Evolutionary conservation across 2,113 vertebrate species (phyloP).

Genomic region (Myotis brandtii): DNA sequence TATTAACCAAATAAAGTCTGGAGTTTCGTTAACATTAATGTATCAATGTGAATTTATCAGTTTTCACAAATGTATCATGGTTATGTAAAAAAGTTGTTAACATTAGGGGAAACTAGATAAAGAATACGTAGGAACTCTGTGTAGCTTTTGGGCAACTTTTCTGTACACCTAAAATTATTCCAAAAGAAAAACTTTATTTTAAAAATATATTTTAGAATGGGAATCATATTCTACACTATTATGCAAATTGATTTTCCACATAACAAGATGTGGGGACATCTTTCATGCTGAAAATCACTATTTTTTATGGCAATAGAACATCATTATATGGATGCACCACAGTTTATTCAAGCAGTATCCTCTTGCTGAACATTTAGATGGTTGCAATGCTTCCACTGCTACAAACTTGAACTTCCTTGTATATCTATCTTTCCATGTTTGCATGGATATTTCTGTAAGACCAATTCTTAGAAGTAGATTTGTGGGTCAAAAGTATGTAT

Average conservation of each 20-base stretch:
- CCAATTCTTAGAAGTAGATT: neutral
- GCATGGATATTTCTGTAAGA: neutral
- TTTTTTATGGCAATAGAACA: neutral
- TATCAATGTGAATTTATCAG: neutral
- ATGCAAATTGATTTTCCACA: neutral
- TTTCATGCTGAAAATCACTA: neutral
- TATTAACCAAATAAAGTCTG: neutral
- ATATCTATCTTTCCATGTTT: neutral
- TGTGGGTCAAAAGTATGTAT: neutral
- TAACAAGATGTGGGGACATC: neutral
- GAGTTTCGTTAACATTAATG: neutral
- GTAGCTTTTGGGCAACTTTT: neutral
- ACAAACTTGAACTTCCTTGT: neutral
- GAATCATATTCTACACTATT: neutral
- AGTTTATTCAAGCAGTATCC: neutral
- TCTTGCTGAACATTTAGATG: neutral
- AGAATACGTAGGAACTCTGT: neutral
- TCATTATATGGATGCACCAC: neutral
- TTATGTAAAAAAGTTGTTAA: neutral
- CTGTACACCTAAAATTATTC: constrained; percentile 11
- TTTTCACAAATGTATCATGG: neutral
- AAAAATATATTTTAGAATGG: neutral
- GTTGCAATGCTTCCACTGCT: neutral
- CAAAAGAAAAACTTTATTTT: neutral
- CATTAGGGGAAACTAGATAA: neutral